Base-by-base conservation (phyloP, 2,113 vertebrate genomes). In the Ptilorrhoa leucosticta region DNA sequence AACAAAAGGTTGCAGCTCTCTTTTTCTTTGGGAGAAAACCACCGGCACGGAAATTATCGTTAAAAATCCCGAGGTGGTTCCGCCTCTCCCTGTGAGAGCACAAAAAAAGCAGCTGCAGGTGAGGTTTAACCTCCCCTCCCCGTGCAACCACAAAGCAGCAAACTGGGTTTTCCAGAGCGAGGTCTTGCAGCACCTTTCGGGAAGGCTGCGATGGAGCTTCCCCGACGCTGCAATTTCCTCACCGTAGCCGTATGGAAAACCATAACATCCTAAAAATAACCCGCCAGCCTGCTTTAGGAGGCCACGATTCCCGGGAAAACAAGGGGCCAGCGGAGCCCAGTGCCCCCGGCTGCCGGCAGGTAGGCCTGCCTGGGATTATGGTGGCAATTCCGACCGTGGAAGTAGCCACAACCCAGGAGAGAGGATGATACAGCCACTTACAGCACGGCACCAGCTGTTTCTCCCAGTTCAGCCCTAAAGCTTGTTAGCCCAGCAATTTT, bases 391-490 rank as follows among this genome's bases (percentile, higher is more conserved):
- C n/a, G 40, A 61, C 5, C 2, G 54, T 45, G 94, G 93, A 96
- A 94, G 88, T 31, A 72, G 81, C 80, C 85, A 89, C 92, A 45
- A 18, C 96, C 83, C 89, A 39, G 11, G 50, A 13, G 75, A 70
- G 63, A 92, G 79, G 97, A 96, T 92, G 96, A 98, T 97, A 94
- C 96, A 96, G 97, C 97, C 97, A 93, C 96, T 97, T 95, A 57
- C 16, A 87, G 89, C 93, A 70, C 42, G 69, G 96, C 92, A 87
- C 91, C 95, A 95, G 95, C 90, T 96, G 93, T 39, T 97, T 94
- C 83, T 33, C 48, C 89, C 63, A 58, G 80, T 94, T 90, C 54
- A 86, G 97, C 96, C 94, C 83, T 82, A 87, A 91, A 91, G 94
- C 96, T 93, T 83, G 92, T 97, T 95, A 96, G 83, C 76, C 89